Base-by-base conservation (phyloP, 2,888 invertebrate genomes). In the Lasioglossum leucozonium region DNA sequence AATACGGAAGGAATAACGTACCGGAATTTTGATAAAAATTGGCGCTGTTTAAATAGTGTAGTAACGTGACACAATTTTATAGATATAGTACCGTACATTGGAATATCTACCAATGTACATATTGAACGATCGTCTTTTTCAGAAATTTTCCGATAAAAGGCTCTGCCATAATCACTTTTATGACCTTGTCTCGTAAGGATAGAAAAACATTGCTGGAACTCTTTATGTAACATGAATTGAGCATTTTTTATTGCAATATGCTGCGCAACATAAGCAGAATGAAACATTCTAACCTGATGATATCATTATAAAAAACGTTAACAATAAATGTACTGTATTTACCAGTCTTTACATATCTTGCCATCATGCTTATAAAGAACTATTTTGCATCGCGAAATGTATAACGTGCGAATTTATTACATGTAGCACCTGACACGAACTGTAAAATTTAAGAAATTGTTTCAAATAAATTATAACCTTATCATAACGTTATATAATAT, bases 31-130 rank as follows among this genome's bases (percentile, higher is more conserved):
- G 37, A 55, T 44, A 77, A 37, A 76, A 77, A 73, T 58, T 69
- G 78, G 65, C 77, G 77, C 11, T n/a, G 51, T 42, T 47, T 82
- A 47, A 86, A 37, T 16, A 74, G 72, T 71, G 78, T 87, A n/a
- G 73, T 72, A 81, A 84, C 83, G 37, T 16, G 77, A 78, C 72
- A 42, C 18, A 84, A 26, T 85, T 73, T 84, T 37, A 72, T 77
- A 40, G 37, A 67, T 67, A 72, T 51, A 11, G 30, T 71, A 65
- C 34, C 80, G 26, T 78, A 62, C 84, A 86, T 83, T 71, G 73
- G 26, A 78, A 79, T 34, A 77, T 72, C 4, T n/a, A 42, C 47
- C 26, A 71, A 42, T 71, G 47, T 44, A 5, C 8, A 11, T 30
- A 18, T 34, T 37, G 37, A 51, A 51, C 11, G 34, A 76, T n/a